Percentiles rank a stretch among this genome's conserved stretches.
phyloP scores from a whole-genome alignment of 2,113 vertebrate species.

The Petaurus breviceps region DNA sequence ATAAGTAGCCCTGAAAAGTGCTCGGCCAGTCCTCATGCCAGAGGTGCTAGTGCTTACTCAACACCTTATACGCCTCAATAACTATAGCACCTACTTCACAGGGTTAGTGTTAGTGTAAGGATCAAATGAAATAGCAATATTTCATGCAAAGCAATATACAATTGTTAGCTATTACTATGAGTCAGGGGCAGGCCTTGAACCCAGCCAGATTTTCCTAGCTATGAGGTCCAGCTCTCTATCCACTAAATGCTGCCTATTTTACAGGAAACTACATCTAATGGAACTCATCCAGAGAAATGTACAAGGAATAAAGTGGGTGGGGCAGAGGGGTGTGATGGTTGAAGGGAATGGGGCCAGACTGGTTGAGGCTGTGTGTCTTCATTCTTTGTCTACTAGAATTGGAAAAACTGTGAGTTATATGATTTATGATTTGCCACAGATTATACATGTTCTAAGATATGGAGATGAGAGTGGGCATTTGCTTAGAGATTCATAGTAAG shows the following conservation, averaged over 20 bases:
- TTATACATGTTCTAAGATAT: background rate
- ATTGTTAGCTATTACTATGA: background rate
- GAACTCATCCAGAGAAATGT: background rate
- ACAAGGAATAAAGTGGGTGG: background rate
- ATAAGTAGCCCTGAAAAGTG: background rate
- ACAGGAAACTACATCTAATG: background rate
- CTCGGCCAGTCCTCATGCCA: background rate
- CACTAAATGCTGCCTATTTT: background rate
- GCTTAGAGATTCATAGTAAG: background rate
- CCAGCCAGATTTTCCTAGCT: background rate
- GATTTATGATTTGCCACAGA: background rate
- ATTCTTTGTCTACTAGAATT: background rate
- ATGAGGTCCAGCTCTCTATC: background rate
- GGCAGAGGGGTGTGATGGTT: background rate
- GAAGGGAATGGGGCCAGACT: background rate
- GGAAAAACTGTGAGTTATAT: background rate
- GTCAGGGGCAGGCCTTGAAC: background rate
- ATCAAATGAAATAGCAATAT: background rate
- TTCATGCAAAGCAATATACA: background rate
- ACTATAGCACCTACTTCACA: background rate
- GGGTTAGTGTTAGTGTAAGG: background rate
- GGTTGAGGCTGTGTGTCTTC: background rate
- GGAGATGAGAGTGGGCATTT: background rate
- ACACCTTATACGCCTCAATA: background rate
- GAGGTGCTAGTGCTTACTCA: background rate